phyloP scores from a whole-genome alignment of 2,113 vertebrate genomes.

The Amia ocellicauda region DNA sequence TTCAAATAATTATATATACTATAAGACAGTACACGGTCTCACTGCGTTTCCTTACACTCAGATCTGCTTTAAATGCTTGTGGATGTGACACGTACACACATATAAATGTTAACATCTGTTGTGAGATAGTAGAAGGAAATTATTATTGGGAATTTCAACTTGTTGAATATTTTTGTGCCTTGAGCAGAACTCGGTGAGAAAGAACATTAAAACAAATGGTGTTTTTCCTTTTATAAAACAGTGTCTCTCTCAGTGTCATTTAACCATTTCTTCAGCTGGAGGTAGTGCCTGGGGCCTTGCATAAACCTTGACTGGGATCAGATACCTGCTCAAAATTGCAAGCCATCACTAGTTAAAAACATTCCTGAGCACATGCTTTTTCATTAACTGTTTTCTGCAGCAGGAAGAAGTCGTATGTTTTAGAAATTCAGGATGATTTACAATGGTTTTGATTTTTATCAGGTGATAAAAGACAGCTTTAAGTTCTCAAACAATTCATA shows the following conservation, averaged over 20 bases:
- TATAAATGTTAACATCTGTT: too few relatives aligned
- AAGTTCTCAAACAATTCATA: constrained; percentile 7
- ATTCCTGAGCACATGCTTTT: constrained; percentile 6
- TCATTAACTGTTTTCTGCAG: constrained; percentile 9
- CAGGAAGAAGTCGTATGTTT: constrained; percentile 1
- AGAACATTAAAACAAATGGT: too few relatives aligned
- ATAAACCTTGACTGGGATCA: not conserved
- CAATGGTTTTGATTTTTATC: constrained; percentile 7
- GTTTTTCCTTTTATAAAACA: not conserved
- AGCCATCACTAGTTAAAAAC: constrained; percentile 12
- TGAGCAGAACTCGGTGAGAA: not conserved
- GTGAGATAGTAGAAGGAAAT: too few relatives aligned
- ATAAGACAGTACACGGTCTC: too few relatives aligned
- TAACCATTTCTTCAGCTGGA: constrained; percentile 12
- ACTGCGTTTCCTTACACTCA: too few relatives aligned
- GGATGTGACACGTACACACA: too few relatives aligned
- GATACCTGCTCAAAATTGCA: not conserved
- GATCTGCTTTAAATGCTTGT: too few relatives aligned
- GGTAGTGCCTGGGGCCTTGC: not conserved
- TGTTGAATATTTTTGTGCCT: not conserved
- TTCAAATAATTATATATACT: too few relatives aligned
- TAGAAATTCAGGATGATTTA: constrained; percentile 15
- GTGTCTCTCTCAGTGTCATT: too few relatives aligned
- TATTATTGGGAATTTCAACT: too few relatives aligned
- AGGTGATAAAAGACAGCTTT: not conserved